Base-by-base conservation (phyloP, 2,113 vertebrate genomes). In the Bubalus kerabau region DNA sequence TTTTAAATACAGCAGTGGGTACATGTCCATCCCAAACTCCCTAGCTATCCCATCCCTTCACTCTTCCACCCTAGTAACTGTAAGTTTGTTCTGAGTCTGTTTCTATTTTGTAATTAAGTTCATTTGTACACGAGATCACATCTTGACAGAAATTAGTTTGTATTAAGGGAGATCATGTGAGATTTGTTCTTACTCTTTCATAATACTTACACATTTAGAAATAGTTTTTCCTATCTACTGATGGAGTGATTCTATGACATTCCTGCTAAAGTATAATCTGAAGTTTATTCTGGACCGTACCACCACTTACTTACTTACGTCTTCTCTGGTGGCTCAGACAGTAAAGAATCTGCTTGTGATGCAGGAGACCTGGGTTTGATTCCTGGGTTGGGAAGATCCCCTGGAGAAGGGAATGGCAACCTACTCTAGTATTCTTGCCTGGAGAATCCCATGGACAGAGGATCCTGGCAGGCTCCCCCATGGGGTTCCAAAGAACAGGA, bases 121-220 rank as follows among this genome's bases (percentile, higher is more conserved):
- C 12, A 43, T 76, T 43, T 76, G 71, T 76, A 76, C 23, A 81
- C 7, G 57, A 60, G 46, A 59, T 82, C 84, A 87, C 46, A 86
- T 97, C 94, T 96, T 88, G 91, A 94, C 52, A 94, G 74, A 97
- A 94, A 97, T 88, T 95, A 12, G n/a, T 96, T 96, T 94, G 30
- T 91, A 13, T 74, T 94, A 94, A 95, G 14, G 40, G 48, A 52
- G n/a, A 82, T 67, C 13, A n/a, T 78, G 23, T 95, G 59, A 78
- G 43, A 59, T 87, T 87, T 95, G 12, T 95, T 91, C 90, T 96
- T 93, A 67, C 7, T 64, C 26, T 87, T 3, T 71, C 30, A 46
- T 83, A 94, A 81, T 85, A 86, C 40, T 59, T 91, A 11, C 2
- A 56, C 14, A 67, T 94, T 96, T 96, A 93, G 43, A 94, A 83